These are phyloP conservation scores for Laterallus jamaicensis DNA, from an alignment of 2,113 vertebrate genomes.

Conservation along the genomic window DNA sequence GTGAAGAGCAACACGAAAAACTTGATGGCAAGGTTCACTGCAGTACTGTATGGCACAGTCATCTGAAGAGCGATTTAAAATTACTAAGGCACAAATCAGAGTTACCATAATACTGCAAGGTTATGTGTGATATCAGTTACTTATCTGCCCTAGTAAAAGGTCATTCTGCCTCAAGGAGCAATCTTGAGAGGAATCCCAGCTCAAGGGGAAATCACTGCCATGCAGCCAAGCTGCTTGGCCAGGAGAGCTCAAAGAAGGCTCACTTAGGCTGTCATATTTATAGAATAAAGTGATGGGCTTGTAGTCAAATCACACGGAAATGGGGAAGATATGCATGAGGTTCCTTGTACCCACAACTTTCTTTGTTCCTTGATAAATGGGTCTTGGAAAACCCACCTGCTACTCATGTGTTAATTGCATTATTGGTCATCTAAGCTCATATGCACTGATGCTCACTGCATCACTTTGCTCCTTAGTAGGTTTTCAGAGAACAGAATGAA, in stretches of 20 bases:
- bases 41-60: neutral
- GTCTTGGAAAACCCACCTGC: neutral
- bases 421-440: accelerated
- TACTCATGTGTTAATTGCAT: neutral
- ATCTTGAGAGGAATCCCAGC: neutral
- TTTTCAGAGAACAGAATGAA: neutral
- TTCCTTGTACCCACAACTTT: neutral
- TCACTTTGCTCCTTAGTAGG: neutral
- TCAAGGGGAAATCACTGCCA: neutral
- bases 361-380: neutral
- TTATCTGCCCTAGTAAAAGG: neutral
- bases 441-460: neutral
- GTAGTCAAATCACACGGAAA: neutral
- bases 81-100: neutral
- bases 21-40: neutral
- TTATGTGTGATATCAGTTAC: accelerated
- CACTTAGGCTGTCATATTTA: neutral
- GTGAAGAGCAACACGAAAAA: neutral
- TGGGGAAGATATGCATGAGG: neutral
- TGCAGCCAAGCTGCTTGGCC: neutral
- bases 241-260: neutral
- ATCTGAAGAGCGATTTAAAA: neutral
- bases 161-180: neutral
- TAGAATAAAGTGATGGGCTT: neutral
- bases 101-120: neutral